Evolutionary conservation across 2,888 invertebrate genomes (phyloP).

Genomic region (Mythimna pallens): DNA sequence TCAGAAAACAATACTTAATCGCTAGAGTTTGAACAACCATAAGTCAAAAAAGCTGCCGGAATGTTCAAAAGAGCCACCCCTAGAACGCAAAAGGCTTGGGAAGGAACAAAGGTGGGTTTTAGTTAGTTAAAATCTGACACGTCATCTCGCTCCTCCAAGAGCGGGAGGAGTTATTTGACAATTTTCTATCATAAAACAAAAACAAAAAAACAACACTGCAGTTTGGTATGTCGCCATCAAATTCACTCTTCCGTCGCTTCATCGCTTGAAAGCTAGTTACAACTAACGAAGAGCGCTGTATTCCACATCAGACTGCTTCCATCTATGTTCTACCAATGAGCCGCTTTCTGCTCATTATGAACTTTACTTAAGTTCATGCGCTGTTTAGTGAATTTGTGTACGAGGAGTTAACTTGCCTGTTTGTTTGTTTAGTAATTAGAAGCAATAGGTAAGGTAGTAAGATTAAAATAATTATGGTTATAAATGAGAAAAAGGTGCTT

Average conservation of each 20-base stretch:
- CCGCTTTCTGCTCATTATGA: conserved; percentile 25
- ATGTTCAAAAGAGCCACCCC: too few relatives aligned
- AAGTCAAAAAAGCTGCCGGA: too few relatives aligned
- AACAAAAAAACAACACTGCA: too few relatives aligned
- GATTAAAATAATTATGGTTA: neutral
- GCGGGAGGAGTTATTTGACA: too few relatives aligned
- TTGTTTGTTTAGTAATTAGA: neutral
- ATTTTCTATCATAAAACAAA: too few relatives aligned
- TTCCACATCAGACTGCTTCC: conserved; percentile 14
- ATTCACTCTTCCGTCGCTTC: neutral
- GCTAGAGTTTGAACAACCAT: too few relatives aligned
- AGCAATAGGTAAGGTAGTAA: neutral
- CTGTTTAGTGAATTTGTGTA: neutral
- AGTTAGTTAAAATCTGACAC: too few relatives aligned
- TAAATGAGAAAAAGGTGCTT: too few relatives aligned
- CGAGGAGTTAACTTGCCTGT: neutral
- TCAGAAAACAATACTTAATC: too few relatives aligned
- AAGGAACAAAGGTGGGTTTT: too few relatives aligned
- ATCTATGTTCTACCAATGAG: conserved; percentile 25
- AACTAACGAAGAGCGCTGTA: conserved; percentile 23
- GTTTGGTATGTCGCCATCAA: neutral
- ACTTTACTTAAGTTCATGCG: neutral
- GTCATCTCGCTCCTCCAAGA: too few relatives aligned
- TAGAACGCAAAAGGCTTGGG: too few relatives aligned
- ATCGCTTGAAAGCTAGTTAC: conserved; percentile 9